phyloP scores from a whole-genome alignment of 2,888 invertebrate genomes.

The Hydropsyche betteni region DNA sequence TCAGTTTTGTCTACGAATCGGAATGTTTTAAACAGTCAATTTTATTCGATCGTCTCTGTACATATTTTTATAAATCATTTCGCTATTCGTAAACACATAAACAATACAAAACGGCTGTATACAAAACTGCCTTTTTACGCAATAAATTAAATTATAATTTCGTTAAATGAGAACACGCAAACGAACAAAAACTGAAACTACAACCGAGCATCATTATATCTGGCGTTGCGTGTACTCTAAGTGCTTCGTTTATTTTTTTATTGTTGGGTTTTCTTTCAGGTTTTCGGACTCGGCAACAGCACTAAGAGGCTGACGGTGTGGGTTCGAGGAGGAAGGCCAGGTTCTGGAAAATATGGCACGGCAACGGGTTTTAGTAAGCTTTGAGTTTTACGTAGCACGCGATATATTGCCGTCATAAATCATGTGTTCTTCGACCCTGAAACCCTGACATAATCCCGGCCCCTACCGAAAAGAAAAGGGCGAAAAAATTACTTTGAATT shows the following conservation, averaged over 20 bases:
- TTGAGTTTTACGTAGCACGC: conserved; percentile 38
- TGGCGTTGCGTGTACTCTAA: conserved; percentile 23
- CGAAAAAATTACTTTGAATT: conserved; percentile 30
- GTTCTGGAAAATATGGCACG: conserved; percentile 32
- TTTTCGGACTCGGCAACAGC: neutral
- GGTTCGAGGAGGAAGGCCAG: neutral
- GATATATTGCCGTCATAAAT: conserved; percentile 38
- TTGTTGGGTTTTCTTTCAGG: conserved; percentile 16
- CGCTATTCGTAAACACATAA: too few relatives aligned
- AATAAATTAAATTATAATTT: too few relatives aligned
- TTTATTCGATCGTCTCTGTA: too few relatives aligned
- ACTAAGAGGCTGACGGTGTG: too few relatives aligned
- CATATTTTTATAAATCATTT: too few relatives aligned
- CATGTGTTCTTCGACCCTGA: conserved; percentile 35
- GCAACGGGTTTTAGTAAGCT: conserved; percentile 36
- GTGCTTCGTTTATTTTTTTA: conserved; percentile 25
- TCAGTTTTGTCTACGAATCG: too few relatives aligned
- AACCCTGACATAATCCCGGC: conserved; percentile 34
- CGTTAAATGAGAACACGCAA: too few relatives aligned
- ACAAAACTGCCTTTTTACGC: too few relatives aligned
- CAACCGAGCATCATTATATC: conserved; percentile 10
- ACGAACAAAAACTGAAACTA: too few relatives aligned
- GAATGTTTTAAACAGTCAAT: too few relatives aligned
- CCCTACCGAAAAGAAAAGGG: conserved; percentile 9
- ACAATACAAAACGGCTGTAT: too few relatives aligned